A percentile compares a stretch with the other conserved stretches of the same genome.
Conservation (phyloP, 2,113 vertebrate species). For the Ursus arctos region DNA sequence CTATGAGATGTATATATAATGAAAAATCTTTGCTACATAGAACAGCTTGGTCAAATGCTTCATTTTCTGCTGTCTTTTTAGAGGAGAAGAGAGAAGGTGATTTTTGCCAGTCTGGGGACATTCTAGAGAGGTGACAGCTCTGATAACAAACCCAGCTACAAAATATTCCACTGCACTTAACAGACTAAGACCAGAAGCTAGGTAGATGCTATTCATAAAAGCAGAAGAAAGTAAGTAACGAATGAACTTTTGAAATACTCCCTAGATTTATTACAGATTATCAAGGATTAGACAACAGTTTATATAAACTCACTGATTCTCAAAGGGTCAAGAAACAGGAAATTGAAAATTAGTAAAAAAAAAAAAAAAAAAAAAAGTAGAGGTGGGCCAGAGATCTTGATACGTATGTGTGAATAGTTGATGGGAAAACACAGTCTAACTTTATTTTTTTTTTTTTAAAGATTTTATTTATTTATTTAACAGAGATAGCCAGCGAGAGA, state of each 20-base stretch:
- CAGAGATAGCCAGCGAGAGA: too few species aligned
- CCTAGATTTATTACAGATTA: conserved; percentile 56
- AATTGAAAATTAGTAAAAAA: conserved; percentile 49
- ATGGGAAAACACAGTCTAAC: not conserved
- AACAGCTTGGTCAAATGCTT: conserved; percentile 76
- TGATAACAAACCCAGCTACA: conserved; percentile 63
- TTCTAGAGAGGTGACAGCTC: conserved; percentile 60
- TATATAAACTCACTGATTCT: conserved; percentile 46
- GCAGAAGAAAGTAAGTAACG: conserved; percentile 39
- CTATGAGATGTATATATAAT: not conserved
- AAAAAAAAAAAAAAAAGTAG: not conserved
- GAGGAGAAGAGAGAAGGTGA: conserved; percentile 67
- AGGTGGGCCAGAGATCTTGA: not conserved
- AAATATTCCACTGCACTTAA: conserved; percentile 66
- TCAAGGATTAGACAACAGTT: conserved; percentile 64
- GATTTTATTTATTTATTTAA: too few species aligned
- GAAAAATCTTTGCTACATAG: not conserved
- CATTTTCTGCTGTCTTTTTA: conserved; percentile 79
- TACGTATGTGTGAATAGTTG: too few species aligned
- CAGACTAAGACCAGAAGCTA: conserved; percentile 31
- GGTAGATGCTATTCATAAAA: not conserved
- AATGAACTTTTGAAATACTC: conserved; percentile 59
- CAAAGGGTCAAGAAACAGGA: conserved; percentile 74
- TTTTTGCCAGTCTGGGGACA: conserved; percentile 52
- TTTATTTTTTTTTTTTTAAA: not conserved